Evolutionary conservation across 2,797 vertebrate genomes (phyloP).

Genomic region (Pseudochaenichthys georgianus): DNA sequence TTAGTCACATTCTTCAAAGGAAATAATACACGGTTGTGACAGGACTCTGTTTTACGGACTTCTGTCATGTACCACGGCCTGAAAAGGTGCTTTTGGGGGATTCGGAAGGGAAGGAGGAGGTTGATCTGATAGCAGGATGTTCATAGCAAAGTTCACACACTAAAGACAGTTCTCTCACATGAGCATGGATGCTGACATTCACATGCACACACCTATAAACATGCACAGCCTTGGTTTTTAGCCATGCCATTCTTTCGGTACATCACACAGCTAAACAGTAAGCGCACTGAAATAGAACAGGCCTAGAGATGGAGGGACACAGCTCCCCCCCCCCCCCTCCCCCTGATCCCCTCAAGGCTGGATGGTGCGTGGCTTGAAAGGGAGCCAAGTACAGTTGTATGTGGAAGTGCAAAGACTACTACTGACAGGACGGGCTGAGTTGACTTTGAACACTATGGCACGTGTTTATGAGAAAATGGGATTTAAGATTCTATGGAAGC

Average conservation of each 20-base stretch:
- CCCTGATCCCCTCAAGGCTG: neutral
- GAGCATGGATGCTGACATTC: constrained; percentile 35
- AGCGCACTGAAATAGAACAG: constrained; percentile 58
- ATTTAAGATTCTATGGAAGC: constrained; percentile 15
- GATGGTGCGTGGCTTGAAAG: constrained; percentile 31
- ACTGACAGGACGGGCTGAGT: constrained; percentile 25
- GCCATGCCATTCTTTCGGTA: constrained; percentile 45
- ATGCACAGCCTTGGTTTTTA: constrained; percentile 52
- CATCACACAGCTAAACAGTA: constrained; percentile 43
- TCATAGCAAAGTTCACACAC: constrained; percentile 24
- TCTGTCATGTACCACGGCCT: constrained; percentile 66
- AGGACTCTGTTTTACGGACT: constrained; percentile 58
- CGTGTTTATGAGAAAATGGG: constrained; percentile 13
- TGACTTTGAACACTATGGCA: constrained; percentile 21
- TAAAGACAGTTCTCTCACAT: constrained; percentile 36
- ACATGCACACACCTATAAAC: constrained; percentile 57
- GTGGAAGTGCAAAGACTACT: constrained; percentile 45
- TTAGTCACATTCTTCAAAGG: constrained; percentile 74
- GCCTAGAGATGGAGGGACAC: constrained; percentile 49
- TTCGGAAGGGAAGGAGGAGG: constrained; percentile 26
- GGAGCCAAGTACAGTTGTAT: constrained; percentile 45
- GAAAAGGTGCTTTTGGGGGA: constrained; percentile 75
- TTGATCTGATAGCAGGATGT: constrained; percentile 36
- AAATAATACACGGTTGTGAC: constrained; percentile 53
- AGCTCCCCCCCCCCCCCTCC: constrained; percentile 24